Conservation (phyloP, 1,140 invertebrate species). For the Nylanderia fulva region DNA sequence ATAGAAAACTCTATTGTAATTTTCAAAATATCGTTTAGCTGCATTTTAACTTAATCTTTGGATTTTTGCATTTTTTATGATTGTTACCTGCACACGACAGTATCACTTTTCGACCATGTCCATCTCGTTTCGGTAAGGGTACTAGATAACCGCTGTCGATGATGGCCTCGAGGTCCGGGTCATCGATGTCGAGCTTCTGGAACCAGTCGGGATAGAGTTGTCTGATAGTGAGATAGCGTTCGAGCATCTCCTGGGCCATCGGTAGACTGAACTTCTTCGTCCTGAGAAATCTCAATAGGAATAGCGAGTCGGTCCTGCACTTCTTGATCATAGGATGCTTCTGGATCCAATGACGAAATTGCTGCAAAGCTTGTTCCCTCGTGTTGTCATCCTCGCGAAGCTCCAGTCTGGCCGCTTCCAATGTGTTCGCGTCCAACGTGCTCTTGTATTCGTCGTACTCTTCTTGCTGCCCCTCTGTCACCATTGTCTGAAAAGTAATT, state of each 20-base stretch:
- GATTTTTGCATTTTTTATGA: background rate
- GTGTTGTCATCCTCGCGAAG: constrained; percentile 90
- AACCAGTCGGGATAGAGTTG: constrained; percentile 94
- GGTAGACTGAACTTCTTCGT: constrained; percentile 95
- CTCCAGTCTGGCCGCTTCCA: constrained; percentile 89
- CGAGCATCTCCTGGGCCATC: constrained; percentile 93
- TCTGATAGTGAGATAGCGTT: constrained; percentile 93
- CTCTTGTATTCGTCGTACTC: constrained; percentile 76
- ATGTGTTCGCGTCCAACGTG: constrained; percentile 83
- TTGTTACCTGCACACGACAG: constrained; percentile 90
- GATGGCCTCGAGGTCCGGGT: constrained; percentile 91
- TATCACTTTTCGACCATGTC: constrained; percentile 90
- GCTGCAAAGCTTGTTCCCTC: constrained; percentile 89
- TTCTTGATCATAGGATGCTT: constrained; percentile 92
- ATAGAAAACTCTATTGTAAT: background rate
- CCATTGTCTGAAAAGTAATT: constrained; percentile 67
- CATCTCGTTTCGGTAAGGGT: constrained; percentile 91
- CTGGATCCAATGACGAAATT: constrained; percentile 91
- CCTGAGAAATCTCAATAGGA: constrained; percentile 93
- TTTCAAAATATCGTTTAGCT: background rate
- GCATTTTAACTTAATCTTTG: background rate
- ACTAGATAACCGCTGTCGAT: constrained; percentile 93
- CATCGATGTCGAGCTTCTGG: constrained; percentile 90
- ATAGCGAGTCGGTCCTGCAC: constrained; percentile 92
- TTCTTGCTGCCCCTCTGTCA: constrained; percentile 70